phyloP scores from a whole-genome alignment of 2,797 vertebrate genomes.

The Atherinosoma microstoma region DNA sequence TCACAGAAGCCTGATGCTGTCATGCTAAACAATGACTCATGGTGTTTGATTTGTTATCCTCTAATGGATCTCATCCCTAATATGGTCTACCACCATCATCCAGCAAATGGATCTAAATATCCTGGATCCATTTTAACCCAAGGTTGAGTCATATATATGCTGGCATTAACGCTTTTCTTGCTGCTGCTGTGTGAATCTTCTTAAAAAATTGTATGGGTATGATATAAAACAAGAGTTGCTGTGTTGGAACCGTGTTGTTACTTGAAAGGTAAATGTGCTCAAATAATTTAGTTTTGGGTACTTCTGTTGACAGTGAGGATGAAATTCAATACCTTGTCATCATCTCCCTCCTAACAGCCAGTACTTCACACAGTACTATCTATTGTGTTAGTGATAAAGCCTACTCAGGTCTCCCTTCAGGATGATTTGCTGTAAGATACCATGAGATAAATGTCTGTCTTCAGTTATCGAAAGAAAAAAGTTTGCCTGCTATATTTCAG shows the following conservation, averaged over 20 bases:
- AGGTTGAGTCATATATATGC: slow-evolving; percentile 47
- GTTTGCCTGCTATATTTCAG: slow-evolving; percentile 38
- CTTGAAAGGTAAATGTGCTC: slow-evolving; percentile 7
- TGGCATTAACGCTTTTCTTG: slow-evolving; percentile 10
- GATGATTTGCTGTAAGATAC: slow-evolving; percentile 40
- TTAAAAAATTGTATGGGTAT: slow-evolving; percentile 22
- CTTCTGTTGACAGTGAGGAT: slow-evolving; percentile 27
- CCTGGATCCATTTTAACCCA: slow-evolving; percentile 45
- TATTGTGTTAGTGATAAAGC: slow-evolving; percentile 22
- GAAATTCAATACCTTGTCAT: slow-evolving; percentile 36
- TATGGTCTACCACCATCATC: slow-evolving; percentile 52
- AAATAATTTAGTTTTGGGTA: slow-evolving; percentile 15
- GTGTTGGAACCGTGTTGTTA: not conserved
- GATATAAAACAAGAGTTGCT: slow-evolving; percentile 25
- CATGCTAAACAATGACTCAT: slow-evolving; percentile 68
- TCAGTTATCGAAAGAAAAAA: slow-evolving; percentile 22
- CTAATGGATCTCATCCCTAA: slow-evolving; percentile 58
- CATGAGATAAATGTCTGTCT: slow-evolving; percentile 23
- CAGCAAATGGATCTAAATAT: slow-evolving; percentile 57
- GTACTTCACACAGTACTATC: slow-evolving; percentile 34
- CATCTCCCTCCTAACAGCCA: slow-evolving; percentile 24
- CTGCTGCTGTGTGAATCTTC: slow-evolving; percentile 25
- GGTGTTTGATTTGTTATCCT: slow-evolving; percentile 60
- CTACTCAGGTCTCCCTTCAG: slow-evolving; percentile 33
- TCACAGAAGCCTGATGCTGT: slow-evolving; percentile 67